A percentile compares a stretch with the other conserved stretches of the same genome.
Evolutionary conservation across 2,888 invertebrate genomes (phyloP).

Genomic region (Holacanthella duospinosa): DNA sequence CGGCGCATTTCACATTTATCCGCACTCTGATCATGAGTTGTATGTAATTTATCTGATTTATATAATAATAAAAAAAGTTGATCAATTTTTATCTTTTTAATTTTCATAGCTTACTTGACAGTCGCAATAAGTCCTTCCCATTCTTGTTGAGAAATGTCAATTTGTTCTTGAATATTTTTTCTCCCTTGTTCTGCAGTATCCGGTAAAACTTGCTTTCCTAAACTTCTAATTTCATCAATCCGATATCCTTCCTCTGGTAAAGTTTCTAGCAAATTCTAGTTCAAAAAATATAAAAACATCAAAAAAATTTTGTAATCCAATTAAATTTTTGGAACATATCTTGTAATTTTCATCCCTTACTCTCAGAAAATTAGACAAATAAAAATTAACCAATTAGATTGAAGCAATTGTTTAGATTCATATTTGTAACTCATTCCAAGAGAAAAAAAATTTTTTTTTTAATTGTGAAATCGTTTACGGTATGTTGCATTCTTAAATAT

Average conservation of each 20-base stretch:
- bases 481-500: too few species aligned
- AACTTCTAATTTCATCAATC: slow-evolving; percentile 62
- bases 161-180: slow-evolving; percentile 71
- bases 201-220: slow-evolving; percentile 84
- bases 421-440: too few species aligned
- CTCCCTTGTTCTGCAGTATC: slow-evolving; percentile 74
- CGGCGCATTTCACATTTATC: too few species aligned
- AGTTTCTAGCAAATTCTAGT: slow-evolving; percentile 59
- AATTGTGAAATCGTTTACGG: too few species aligned
- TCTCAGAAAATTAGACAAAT: too few species aligned
- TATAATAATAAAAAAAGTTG: too few species aligned
- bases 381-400: neutral
- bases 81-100: too few species aligned
- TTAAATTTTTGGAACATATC: too few species aligned
- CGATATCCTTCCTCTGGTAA: slow-evolving; percentile 77
- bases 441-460: too few species aligned
- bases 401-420: neutral
- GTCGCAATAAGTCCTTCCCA: slow-evolving; percentile 73
- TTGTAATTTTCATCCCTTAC: too few species aligned
- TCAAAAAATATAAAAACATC: slow-evolving; percentile 2
- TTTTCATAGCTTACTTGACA: slow-evolving; percentile 50
- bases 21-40: too few species aligned
- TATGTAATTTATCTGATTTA: too few species aligned
- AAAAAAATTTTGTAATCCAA: neutral
- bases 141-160: slow-evolving; percentile 77